Conservation (phyloP, 2,888 invertebrate species). For the Lithosia quadra region DNA sequence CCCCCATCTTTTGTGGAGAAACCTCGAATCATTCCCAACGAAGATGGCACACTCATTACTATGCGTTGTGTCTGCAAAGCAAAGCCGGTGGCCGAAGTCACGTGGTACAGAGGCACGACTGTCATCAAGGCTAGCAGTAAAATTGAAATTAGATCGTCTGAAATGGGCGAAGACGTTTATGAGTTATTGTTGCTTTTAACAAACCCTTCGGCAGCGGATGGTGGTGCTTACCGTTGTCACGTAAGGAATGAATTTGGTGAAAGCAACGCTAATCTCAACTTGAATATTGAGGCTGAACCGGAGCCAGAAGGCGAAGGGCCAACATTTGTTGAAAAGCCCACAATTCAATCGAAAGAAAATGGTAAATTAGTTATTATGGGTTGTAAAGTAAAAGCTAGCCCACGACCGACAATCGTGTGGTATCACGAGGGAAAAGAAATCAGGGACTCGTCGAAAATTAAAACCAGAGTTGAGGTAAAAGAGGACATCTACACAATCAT, state of each 20-base stretch:
- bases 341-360: constrained; percentile 92
- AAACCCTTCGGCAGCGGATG: constrained; percentile 85
- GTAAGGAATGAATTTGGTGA: constrained; percentile 98
- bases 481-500: constrained; percentile 95
- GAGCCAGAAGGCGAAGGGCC: constrained; percentile 97
- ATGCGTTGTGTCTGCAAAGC: constrained; percentile 99
- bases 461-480: constrained; percentile 92
- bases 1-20: constrained; percentile 99
- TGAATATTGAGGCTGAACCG: constrained; percentile 98
- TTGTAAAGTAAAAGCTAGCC: constrained; percentile 84
- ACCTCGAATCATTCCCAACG: constrained; percentile 99
- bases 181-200: constrained; percentile 91
- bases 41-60: constrained; percentile 97
- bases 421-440: constrained; percentile 88
- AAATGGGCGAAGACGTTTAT: constrained; percentile 94
- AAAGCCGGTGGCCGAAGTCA: constrained; percentile 97
- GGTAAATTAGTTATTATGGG: constrained; percentile 84
- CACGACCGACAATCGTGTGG: constrained; percentile 83
- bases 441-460: constrained; percentile 93
- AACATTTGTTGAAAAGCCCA: constrained; percentile 96
- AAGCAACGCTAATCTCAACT: constrained; percentile 97
- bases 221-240: constrained; percentile 92
- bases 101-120: constrained; percentile 97
- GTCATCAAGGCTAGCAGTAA: constrained; percentile 94
- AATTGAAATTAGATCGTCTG: constrained; percentile 92